phyloP scores from a whole-genome alignment of 2,797 vertebrate species.

The Galago senegalensis region DNA sequence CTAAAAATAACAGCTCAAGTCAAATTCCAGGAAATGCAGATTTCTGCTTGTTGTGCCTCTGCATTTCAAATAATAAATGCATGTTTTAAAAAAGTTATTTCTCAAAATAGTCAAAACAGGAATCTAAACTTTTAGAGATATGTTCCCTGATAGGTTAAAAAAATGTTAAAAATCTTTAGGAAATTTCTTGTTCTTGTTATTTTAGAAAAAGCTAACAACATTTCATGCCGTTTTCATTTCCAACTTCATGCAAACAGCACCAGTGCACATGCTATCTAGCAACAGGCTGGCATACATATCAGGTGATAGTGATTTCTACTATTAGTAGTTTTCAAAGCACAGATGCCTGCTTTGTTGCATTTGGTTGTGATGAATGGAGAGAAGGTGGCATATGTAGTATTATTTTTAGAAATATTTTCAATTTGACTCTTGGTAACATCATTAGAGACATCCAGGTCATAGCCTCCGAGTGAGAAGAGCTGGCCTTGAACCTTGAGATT shows the following conservation, averaged over 20 bases:
- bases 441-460: neutral
- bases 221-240: neutral
- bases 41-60: constrained; percentile 68
- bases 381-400: fast-evolving
- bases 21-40: constrained; percentile 62
- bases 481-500: neutral
- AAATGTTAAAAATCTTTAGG: neutral
- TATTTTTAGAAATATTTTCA: neutral
- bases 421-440: neutral
- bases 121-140: constrained; percentile 29
- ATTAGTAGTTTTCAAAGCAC: neutral
- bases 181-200: neutral
- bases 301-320: neutral
- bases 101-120: constrained; percentile 54
- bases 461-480: neutral
- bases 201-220: neutral
- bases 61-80: constrained; percentile 56
- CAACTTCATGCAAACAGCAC: neutral
- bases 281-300: neutral
- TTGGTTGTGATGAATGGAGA: neutral
- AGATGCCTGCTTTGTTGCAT: neutral
- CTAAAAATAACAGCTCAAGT: constrained; percentile 75
- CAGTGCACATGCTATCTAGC: neutral
- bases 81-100: neutral
- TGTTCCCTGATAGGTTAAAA: neutral